phyloP scores from a whole-genome alignment of 1,140 invertebrate genomes.

The Meteorus sp. region DNA sequence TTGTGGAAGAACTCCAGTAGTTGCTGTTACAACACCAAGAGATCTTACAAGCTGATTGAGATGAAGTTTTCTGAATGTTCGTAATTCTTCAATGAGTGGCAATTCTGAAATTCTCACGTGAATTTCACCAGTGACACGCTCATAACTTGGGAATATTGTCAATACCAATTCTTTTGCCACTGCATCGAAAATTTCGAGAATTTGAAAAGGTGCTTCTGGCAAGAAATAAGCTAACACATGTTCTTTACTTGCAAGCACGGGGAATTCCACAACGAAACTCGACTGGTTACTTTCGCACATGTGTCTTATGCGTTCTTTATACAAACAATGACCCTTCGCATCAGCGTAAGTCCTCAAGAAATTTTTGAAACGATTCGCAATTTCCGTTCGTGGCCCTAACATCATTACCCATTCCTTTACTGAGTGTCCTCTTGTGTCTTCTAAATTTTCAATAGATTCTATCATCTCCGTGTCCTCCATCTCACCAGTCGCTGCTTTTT shows the following conservation, averaged over 20 bases:
- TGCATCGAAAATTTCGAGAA: constrained; percentile 94
- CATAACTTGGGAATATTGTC: constrained; percentile 94
- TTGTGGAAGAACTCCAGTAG: constrained; percentile 95
- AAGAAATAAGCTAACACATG: constrained; percentile 95
- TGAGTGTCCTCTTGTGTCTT: constrained; percentile 91
- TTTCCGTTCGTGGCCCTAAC: constrained; percentile 94
- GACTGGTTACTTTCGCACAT: constrained; percentile 94
- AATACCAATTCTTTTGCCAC: constrained; percentile 94
- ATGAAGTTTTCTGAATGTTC: constrained; percentile 94
- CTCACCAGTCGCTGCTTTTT: constrained; percentile 82
- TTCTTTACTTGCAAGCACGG: constrained; percentile 84
- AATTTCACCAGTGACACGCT: constrained; percentile 89
- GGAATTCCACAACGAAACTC: constrained; percentile 94
- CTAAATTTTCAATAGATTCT: constrained; percentile 97
- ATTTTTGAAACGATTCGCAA: constrained; percentile 95
- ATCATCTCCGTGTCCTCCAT: constrained; percentile 82
- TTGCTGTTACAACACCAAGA: constrained; percentile 92
- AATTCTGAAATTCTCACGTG: constrained; percentile 94
- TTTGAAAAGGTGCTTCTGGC: constrained; percentile 95
- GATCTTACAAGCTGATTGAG: constrained; percentile 94
- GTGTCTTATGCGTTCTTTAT: constrained; percentile 88
- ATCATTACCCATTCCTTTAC: constrained; percentile 96
- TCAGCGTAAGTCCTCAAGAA: constrained; percentile 91
- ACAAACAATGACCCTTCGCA: constrained; percentile 84
- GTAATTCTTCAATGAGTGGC: constrained; percentile 93